Evolutionary conservation across 2,888 invertebrate species (phyloP).

Genomic region (Ellobium chinense): DNA sequence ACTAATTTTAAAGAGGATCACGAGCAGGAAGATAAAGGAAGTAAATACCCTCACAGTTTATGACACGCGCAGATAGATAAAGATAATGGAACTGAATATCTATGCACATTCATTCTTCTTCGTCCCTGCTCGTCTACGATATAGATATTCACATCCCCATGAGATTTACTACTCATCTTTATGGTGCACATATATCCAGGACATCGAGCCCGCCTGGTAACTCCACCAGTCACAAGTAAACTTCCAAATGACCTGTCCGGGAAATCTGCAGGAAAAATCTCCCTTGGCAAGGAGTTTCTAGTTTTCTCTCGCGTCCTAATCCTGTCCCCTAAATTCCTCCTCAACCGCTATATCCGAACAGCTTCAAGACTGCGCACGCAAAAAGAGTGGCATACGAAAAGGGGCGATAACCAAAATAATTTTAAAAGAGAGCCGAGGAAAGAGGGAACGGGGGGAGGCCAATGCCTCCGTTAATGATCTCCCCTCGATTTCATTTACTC

Average conservation of each 20-base stretch:
- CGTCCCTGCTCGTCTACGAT: too few species aligned
- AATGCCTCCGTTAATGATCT: slow-evolving; percentile 39
- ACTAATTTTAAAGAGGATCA: neutral
- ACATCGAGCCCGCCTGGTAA: too few species aligned
- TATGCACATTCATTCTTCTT: too few species aligned
- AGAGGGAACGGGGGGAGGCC: neutral
- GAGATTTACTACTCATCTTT: too few species aligned
- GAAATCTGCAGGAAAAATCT: neutral
- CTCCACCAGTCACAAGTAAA: neutral
- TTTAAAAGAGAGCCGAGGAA: neutral
- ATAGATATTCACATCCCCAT: too few species aligned
- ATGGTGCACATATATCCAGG: too few species aligned
- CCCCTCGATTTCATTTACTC: slow-evolving; percentile 41
- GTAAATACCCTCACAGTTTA: too few species aligned
- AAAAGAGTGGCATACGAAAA: neutral
- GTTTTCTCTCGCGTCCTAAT: neutral
- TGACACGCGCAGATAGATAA: too few species aligned
- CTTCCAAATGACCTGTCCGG: neutral
- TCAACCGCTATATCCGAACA: neutral
- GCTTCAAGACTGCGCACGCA: neutral
- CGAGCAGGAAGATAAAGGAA: neutral
- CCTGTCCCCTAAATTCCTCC: slow-evolving; percentile 14
- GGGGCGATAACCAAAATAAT: neutral
- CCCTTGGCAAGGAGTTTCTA: neutral
- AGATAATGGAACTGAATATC: too few species aligned